Evolutionary conservation across 2,113 vertebrate species (phyloP).

Genomic region (Australoheros scitulus): DNA sequence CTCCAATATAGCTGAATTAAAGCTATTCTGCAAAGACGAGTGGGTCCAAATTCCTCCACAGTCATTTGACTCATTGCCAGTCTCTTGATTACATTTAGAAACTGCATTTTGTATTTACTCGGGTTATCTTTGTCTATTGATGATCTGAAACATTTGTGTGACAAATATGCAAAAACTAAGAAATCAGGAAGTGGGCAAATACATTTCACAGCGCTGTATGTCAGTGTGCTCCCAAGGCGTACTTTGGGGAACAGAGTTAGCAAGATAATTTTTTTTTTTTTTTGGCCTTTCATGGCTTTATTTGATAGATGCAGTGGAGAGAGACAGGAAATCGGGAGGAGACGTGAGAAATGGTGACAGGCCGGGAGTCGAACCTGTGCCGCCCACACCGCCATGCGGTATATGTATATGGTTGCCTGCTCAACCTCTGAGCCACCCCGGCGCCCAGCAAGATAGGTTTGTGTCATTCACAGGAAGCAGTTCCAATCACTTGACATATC

Average conservation of each 20-base stretch:
- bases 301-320: too few relatives aligned
- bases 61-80: not conserved
- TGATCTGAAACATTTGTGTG: not conserved
- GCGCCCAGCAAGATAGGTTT: constrained; percentile 14
- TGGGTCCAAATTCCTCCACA: fast-evolving
- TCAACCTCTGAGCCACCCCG: too few relatives aligned
- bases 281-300: too few relatives aligned
- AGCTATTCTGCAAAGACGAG: not conserved
- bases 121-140: not conserved
- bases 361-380: too few relatives aligned
- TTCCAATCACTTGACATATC: constrained; percentile 22
- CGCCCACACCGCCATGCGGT: too few relatives aligned
- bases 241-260: constrained; percentile 12
- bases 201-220: not conserved
- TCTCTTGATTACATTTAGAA: not conserved
- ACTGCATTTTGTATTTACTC: not conserved
- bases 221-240: not conserved
- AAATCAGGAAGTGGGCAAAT: too few relatives aligned
- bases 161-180: not conserved
- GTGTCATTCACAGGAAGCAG: constrained; percentile 17
- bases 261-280: not conserved
- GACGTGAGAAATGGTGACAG: too few relatives aligned
- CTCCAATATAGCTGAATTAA: not conserved
- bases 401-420: too few relatives aligned
- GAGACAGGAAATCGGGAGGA: too few relatives aligned